Evolutionary conservation across 2,797 vertebrate genomes (phyloP), one percentile per base, ranked within the genome.

Genomic region (Danio albolineatus): DNA sequence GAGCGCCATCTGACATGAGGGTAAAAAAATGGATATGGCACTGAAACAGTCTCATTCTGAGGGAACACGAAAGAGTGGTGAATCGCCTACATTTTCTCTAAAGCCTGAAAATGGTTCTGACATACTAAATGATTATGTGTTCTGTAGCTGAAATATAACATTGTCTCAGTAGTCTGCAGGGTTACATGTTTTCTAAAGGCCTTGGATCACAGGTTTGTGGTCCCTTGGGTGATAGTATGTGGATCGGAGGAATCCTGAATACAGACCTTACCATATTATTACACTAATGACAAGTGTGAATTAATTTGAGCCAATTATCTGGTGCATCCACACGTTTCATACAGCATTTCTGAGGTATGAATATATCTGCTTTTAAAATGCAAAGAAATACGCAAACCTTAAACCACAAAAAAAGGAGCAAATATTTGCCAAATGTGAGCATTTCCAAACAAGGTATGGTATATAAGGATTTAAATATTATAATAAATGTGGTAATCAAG

Each of bases 221-320:
- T 36, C 54, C 17, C 7, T 59, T 0, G 13, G 56, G 38, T 41
- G n/a, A 71, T 56, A n/a, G n/a, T n/a, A 39, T 19, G 12, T 12
- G 7, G 43, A 67, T 70, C 10, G 14, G 49, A 57, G 17, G 41
- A 75, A 38, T 59, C 66, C 73, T 72, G 78, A 77, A 76, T 21
- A 43, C 61, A 84, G 71, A 71, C 16, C 41, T 67, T 38, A 74
- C 10, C 49, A 43, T 36, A 12, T 39, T 38, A 80, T 12, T 43
- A 62, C 17, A 77, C 39, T n/a, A 5, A 54, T 41, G 16, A 56
- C 54, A 44, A 44, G 69, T 69, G 43, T 43, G 46, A 14, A 36
- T 48, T 38, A 61, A 60, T 56, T 19, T 46, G 64, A 8, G 12
- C 7, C 13, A 74, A 62, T 59, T 73, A 73, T 57, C n/a, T 3